Evolutionary conservation across 2,113 vertebrate genomes (phyloP).

Genomic region (Paraplagusia blochii): DNA sequence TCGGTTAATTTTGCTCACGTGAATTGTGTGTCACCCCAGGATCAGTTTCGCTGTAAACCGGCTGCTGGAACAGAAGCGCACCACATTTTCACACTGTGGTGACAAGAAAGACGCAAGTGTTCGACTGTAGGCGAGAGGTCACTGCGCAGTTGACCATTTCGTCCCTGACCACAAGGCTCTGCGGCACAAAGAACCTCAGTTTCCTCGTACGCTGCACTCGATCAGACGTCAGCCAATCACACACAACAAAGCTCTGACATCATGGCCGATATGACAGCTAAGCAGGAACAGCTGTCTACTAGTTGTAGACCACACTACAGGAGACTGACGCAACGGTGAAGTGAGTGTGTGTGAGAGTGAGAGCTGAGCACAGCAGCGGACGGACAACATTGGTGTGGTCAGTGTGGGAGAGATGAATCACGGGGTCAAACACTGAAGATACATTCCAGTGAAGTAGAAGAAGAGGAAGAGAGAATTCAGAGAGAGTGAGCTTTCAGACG

Average conservation of each 20-base stretch:
- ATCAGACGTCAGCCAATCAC: slow-evolving; percentile 62
- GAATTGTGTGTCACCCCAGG: not conserved
- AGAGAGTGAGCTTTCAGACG: slow-evolving; percentile 34
- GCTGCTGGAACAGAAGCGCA: not conserved
- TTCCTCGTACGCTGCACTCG: slow-evolving; percentile 34
- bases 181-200: slow-evolving; percentile 7
- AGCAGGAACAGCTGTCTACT: slow-evolving; percentile 65
- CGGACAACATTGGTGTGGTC: slow-evolving; percentile 55
- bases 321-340: slow-evolving; percentile 51
- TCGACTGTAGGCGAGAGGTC: slow-evolving; percentile 13
- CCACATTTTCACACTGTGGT: slow-evolving; percentile 20
- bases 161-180: slow-evolving; percentile 15
- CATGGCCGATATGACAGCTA: slow-evolving; percentile 62
- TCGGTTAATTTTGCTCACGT: slow-evolving; percentile 4
- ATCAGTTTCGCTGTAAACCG: not conserved
- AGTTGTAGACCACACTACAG: slow-evolving; percentile 53
- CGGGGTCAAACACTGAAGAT: slow-evolving; percentile 57
- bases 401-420: slow-evolving; percentile 72
- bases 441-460: slow-evolving; percentile 50
- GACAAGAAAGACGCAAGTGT: slow-evolving; percentile 22
- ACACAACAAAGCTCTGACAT: slow-evolving; percentile 62
- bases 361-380: slow-evolving; percentile 41
- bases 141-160: slow-evolving; percentile 21
- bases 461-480: slow-evolving; percentile 16
- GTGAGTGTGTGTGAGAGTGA: slow-evolving; percentile 13